Evolutionary conservation across 2,113 vertebrate species (phyloP), one percentile per base, ranked within the genome.

Genomic region (Pelecanoides urinatrix): DNA sequence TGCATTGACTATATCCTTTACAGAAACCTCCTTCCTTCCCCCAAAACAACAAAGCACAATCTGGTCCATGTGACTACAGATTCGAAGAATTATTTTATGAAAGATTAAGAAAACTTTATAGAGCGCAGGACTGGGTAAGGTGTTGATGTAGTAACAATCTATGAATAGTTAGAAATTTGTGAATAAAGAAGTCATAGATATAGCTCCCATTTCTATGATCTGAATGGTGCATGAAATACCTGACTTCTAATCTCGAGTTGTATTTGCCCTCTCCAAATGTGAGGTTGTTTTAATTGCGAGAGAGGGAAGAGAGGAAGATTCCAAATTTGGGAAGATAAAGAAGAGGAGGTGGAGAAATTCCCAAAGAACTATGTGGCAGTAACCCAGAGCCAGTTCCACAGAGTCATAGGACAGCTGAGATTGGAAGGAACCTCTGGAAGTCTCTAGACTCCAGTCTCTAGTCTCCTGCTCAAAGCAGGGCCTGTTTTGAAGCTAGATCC

Each of bases 31-130:
- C 32, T 45, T 65, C 30, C 34, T 50, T 53, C 10, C 7, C 7
- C 16, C 26, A 44, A 19, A 86, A 42, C 29, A 83, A 21, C 0
- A 0, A 86, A 74, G 40, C 20, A 62, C 7, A 27, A 5, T 38
- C 21, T 68, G 14, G 10, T 65, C 44, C 21, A 44, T 40, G 34
- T 49, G n/a, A 53, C 53, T 84, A 34, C 17, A 21, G 2, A 26
- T n/a, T 27, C 49, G 14, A 79, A 7, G 10, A 17, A 61, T 30
- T 34, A 27, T 80, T 75, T 66, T 79, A 27, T 52, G 3, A 42
- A 73, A 40, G 10, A 55, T 59, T 74, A 45, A 66, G 52, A 52
- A 62, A 82, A 1, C 6, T 29, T 4, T 15, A 12, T 6, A 42
- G 27, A 62, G 7, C 34, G 7, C 65, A 50, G 20, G 22, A 40